Base-by-base conservation (phyloP, 2,888 invertebrate species). In the Drosophila anomalata region DNA sequence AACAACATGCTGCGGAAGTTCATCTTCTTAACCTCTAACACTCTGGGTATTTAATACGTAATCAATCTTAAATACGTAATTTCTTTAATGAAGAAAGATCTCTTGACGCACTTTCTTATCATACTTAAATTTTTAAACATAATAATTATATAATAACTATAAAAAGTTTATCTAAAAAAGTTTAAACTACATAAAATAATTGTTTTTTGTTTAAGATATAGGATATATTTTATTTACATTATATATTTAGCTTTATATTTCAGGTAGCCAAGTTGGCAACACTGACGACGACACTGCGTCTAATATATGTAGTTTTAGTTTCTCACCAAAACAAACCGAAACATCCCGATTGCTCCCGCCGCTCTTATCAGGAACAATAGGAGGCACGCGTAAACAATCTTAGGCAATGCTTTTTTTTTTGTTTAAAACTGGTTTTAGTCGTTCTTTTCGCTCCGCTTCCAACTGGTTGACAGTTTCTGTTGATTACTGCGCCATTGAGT, bases 311-410 rank as follows among this genome's bases (percentile, higher is more conserved):
- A 51, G 26, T 62, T 68, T 46, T 57, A 7, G 22, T 26, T 60
- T 50, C 85, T 80, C 57, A 82, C 86, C 78, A 72, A 62, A 76
- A 77, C 73, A 75, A 69, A 65, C 53, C 26, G 39, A 69, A 75
- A 42, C 39, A 58, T 57, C 42, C 56, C 12, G 42, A 60, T 54
- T 42, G 51, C 46, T 66, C 51, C 31, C 29, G 33, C 41, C 24
- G 52, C 58, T 33, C 65, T 69, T 69, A 69, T 69, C 65, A 76
- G 61, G 57, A 14, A 46, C 65, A 79, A 74, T 61, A 68, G 8
- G 22, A 26, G 51, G 62, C 52, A 2, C 20, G 17, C 53, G 41
- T 2, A 31, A 44, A 39, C 50, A 33, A 24, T 51, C 26, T 47
- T 71, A 8, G 39, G 51, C 33, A 58, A 62, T 71, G 55, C 62